These are phyloP conservation scores for Dendrocopos noguchii DNA, from an alignment of 2,113 vertebrate species.

Conservation along the genomic window DNA sequence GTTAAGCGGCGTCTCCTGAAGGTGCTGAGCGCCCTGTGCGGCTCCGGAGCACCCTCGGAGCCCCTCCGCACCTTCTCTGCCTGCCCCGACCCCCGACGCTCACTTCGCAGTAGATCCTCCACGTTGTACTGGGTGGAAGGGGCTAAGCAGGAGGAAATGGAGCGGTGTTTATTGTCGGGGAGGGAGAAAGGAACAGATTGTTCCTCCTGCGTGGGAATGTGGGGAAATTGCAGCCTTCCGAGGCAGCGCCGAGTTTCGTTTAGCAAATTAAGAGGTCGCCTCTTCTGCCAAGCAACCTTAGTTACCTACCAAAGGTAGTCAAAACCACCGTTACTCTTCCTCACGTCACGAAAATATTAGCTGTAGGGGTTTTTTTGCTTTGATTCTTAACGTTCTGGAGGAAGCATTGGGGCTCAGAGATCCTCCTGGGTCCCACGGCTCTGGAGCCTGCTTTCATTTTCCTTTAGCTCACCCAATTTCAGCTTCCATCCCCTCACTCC, in stretches of 20 bases:
- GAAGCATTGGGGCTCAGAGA: background rate
- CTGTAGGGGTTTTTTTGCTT: background rate
- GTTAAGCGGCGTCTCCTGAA: fast-evolving
- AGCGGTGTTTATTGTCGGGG: background rate
- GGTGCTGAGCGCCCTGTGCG: background rate
- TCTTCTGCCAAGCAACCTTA: background rate
- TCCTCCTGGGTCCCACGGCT: too few relatives aligned
- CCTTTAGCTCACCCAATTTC: background rate
- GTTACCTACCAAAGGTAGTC: background rate
- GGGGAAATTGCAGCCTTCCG: too few relatives aligned
- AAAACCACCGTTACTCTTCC: background rate
- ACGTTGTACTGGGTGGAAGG: background rate
- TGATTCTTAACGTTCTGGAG: background rate
- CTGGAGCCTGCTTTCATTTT: background rate
- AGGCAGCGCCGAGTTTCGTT: background rate
- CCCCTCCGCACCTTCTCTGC: fast-evolving
- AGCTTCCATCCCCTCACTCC: background rate
- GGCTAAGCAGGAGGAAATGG: background rate
- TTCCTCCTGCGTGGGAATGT: background rate
- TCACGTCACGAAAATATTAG: background rate
- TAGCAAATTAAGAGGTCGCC: background rate
- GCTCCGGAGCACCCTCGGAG: background rate
- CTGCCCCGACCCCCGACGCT: background rate
- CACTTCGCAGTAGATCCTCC: background rate
- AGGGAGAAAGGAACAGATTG: background rate